Conservation (phyloP, 2,113 vertebrate genomes). For the Heterocephalus glaber region DNA sequence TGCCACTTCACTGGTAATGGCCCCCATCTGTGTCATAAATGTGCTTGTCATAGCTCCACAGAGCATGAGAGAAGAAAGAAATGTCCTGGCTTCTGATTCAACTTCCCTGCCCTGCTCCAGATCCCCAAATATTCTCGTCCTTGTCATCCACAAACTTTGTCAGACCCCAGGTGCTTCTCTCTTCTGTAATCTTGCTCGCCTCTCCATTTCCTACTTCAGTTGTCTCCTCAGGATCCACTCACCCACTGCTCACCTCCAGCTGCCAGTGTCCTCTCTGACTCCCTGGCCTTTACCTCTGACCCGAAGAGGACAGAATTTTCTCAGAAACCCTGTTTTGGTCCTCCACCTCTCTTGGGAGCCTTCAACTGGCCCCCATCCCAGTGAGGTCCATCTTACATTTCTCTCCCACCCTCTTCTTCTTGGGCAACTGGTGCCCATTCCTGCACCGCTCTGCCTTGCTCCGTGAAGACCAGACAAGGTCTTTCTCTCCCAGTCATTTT, state of each 20-base stretch:
- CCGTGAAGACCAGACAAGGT: neutral
- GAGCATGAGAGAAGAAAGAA: neutral
- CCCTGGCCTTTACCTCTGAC: neutral
- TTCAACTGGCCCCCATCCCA: fast-evolving
- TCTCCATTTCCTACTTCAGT: neutral
- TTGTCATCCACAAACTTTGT: neutral
- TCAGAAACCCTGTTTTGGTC: neutral
- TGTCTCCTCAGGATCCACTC: neutral
- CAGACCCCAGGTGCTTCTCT: fast-evolving
- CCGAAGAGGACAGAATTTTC: neutral
- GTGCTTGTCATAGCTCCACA: neutral
- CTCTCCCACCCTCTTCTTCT: neutral
- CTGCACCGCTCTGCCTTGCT: neutral
- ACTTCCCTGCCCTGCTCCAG: neutral
- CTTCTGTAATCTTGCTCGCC: no score
- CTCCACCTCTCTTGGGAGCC: neutral
- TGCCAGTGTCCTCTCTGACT: neutral
- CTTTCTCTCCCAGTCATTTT: neutral
- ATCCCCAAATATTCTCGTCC: neutral
- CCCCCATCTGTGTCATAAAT: neutral
- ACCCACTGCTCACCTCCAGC: fast-evolving
- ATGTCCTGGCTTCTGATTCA: no score
- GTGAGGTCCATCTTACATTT: no score
- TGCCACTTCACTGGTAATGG: neutral
- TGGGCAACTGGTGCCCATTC: fast-evolving